Base-by-base conservation (phyloP, 2,888 invertebrate species). In the Euphydryas editha region DNA sequence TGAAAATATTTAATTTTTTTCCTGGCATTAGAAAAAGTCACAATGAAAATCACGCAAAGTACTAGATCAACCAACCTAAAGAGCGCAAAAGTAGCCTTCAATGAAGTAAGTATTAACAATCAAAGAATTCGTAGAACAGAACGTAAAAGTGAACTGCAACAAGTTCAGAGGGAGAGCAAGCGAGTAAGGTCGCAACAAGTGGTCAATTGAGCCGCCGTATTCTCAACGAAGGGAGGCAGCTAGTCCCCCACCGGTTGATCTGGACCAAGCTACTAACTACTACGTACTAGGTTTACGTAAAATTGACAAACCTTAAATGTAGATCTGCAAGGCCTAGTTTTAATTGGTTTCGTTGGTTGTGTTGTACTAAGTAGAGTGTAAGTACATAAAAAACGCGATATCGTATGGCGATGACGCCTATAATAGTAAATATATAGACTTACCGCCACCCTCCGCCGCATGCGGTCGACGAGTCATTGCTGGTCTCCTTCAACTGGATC, bases 401-500 rank as follows among this genome's bases (percentile, higher is more conserved):
- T 11, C 39, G 10, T 44, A n/a, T 6, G 6, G n/a, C 39, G 46
- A 46, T 18, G 18, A 20, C 3, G 21, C n/a, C n/a, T 24, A n/a
- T 21, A 24, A 51, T 15, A 21, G 24, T 51, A 51, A 51, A n/a
- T 20, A 15, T 15, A 24, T 13, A 15, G 18, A 86, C 90, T 86
- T 73, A 91, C 92, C 88, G 83, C 91, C 91, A 90, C 21, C 86
- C 86, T 81, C 87, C 37, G 80, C 81, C 18, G 81, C 70, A 68
- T 36, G 86, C 82, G 2, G 85, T 80, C 1, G 88, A 82, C 1
- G 87, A 82, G 61, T 91, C 89, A 64, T 79, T 87, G 75, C 82
- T 85, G 69, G 80, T 77, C 61, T 91, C 91, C 73, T 90, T 90
- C 59, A 92, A 81, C 70, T 90, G 90, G 13, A 89, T 90, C 47